These are phyloP conservation scores for Ostrea denselamellosa DNA, from an alignment of 1,140 invertebrate species.

Conservation along the genomic window DNA sequence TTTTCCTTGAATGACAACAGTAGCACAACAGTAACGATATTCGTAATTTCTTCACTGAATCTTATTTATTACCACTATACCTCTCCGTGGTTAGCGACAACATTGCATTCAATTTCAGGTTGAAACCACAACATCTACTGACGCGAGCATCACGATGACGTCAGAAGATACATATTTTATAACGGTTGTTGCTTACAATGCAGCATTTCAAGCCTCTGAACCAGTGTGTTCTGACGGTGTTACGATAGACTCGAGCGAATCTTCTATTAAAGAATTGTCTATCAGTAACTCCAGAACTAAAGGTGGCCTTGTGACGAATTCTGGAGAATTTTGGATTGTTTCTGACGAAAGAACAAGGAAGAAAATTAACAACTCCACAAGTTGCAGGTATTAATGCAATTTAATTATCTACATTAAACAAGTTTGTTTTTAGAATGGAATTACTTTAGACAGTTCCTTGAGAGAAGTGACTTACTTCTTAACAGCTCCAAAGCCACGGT, in stretches of 20 bases:
- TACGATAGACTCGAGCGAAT: conserved; percentile 51
- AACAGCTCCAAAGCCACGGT: conserved; percentile 45
- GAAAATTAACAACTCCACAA: conserved; percentile 44
- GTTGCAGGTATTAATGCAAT: conserved; percentile 16
- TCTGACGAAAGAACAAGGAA: conserved; percentile 39
- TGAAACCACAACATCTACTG: conserved; percentile 46
- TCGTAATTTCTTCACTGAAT: no score
- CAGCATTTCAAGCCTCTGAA: conserved; percentile 54
- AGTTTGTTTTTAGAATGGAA: background rate
- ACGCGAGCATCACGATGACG: conserved; percentile 8
- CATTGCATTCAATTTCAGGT: conserved; percentile 14
- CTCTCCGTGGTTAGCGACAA: no score
- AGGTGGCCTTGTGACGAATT: conserved; percentile 50
- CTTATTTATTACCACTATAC: no score
- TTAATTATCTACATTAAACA: background rate
- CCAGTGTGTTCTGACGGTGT: conserved; percentile 67
- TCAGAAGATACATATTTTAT: conserved; percentile 56
- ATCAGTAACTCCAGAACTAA: conserved; percentile 43
- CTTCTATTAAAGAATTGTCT: conserved; percentile 48
- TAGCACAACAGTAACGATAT: background rate
- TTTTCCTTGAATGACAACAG: background rate
- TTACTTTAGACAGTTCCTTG: background rate
- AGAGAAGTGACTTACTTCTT: background rate
- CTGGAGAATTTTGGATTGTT: conserved; percentile 46
- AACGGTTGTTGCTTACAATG: conserved; percentile 66